phyloP scores from a whole-genome alignment of 2,113 vertebrate genomes.

The Fulica atra region DNA sequence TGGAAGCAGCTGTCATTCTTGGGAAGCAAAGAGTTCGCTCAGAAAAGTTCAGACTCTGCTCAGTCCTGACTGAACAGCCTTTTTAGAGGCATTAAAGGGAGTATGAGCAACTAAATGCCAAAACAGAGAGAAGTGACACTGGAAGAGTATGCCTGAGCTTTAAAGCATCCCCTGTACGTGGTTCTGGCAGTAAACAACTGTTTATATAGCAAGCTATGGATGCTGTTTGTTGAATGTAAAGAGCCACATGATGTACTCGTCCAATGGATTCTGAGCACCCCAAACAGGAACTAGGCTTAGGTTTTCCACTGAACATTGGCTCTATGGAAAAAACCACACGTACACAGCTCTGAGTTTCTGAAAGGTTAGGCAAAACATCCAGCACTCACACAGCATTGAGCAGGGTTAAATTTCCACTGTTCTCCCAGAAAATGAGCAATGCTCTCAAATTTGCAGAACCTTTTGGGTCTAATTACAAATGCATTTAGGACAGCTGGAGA shows the following conservation, averaged over 20 bases:
- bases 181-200: neutral
- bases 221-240: neutral
- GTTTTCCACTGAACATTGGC: neutral
- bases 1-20: neutral
- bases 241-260: neutral
- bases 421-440: neutral
- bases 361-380: neutral
- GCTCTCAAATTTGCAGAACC: neutral
- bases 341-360: neutral
- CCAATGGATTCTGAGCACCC: neutral
- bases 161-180: neutral
- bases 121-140: neutral
- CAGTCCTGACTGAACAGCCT: neutral
- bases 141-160: neutral
- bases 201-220: neutral
- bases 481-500: neutral
- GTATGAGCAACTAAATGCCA: neutral
- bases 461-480: neutral
- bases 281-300: neutral
- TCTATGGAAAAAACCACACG: neutral
- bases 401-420: neutral
- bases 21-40: neutral
- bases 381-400: neutral
- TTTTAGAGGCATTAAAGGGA: neutral
- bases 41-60: neutral